Evolutionary conservation across 2,888 invertebrate species (phyloP).

Genomic region (Eugnorisma glareosa): DNA sequence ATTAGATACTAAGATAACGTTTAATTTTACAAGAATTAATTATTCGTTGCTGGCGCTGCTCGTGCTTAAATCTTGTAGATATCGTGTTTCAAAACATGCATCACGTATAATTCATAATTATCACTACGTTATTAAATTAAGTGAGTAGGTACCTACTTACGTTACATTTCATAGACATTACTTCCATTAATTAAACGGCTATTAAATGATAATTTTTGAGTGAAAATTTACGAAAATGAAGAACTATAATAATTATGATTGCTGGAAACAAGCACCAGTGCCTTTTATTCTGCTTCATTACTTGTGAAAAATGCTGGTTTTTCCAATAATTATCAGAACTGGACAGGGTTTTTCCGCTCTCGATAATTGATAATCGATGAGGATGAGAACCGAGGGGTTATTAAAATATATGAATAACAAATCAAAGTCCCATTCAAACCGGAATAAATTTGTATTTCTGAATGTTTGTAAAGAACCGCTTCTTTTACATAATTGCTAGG

Average conservation of each 20-base stretch:
- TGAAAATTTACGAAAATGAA: conserved; percentile 16
- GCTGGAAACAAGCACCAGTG: not conserved
- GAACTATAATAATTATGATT: conserved; percentile 18
- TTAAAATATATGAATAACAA: conserved; percentile 61
- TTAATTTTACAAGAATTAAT: conserved; percentile 18
- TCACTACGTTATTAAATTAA: conserved; percentile 14
- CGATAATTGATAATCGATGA: conserved; percentile 31
- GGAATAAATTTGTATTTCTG: conserved; percentile 30
- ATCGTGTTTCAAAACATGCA: conserved; percentile 18
- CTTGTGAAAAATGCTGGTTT: conserved; percentile 9
- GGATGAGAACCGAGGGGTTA: conserved; percentile 31
- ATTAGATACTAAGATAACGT: conserved; percentile 49
- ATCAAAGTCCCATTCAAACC: conserved; percentile 50
- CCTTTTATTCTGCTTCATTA: conserved; percentile 23
- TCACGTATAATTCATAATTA: conserved; percentile 28
- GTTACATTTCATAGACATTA: conserved; percentile 16
- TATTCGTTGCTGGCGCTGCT: not conserved
- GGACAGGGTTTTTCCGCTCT: conserved; percentile 4
- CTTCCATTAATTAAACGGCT: conserved; percentile 13
- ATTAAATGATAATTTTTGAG: not conserved
- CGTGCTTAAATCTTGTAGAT: not conserved
- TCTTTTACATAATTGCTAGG: conserved; percentile 37
- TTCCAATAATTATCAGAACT: conserved; percentile 29
- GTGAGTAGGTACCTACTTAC: not conserved
- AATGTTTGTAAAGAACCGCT: conserved; percentile 35